phyloP scores from a whole-genome alignment of 2,888 invertebrate genomes.

The Coenonympha arcania region DNA sequence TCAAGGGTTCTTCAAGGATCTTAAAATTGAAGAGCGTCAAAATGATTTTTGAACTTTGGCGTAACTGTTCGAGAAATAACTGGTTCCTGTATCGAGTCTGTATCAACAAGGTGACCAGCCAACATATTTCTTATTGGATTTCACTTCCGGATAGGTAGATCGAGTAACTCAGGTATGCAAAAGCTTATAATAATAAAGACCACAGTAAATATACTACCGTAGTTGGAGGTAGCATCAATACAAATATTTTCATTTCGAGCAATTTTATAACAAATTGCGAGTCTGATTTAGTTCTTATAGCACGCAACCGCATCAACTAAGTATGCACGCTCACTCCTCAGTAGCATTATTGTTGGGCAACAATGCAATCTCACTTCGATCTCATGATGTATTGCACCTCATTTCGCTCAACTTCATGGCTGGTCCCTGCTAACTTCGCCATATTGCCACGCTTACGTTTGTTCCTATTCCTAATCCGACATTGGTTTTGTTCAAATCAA shows the following conservation, averaged over 20 bases:
- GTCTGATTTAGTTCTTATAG: conserved; percentile 64
- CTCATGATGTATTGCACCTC: conserved; percentile 62
- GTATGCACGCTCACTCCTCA: conserved; percentile 52
- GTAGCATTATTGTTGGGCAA: conserved; percentile 58
- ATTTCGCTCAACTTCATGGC: conserved; percentile 53
- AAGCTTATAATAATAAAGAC: too few relatives aligned
- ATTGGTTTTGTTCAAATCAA: conserved; percentile 70
- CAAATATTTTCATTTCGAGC: conserved; percentile 25
- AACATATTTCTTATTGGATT: neutral
- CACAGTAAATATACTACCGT: too few relatives aligned
- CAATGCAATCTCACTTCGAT: conserved; percentile 64
- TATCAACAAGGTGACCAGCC: neutral
- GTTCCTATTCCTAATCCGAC: conserved; percentile 47
- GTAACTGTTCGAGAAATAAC: neutral
- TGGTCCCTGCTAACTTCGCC: conserved; percentile 26
- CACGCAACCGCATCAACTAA: conserved; percentile 60
- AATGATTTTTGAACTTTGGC: too few relatives aligned
- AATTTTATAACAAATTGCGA: conserved; percentile 56
- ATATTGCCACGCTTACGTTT: conserved; percentile 51
- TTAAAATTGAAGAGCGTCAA: too few relatives aligned
- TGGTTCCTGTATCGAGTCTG: neutral
- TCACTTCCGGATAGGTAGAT: conserved; percentile 4
- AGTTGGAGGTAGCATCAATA: neutral
- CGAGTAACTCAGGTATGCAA: too few relatives aligned
- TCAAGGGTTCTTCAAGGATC: too few relatives aligned